phyloP scores from a whole-genome alignment of 2,797 vertebrate genomes.

The Cephalopachus bancanus region DNA sequence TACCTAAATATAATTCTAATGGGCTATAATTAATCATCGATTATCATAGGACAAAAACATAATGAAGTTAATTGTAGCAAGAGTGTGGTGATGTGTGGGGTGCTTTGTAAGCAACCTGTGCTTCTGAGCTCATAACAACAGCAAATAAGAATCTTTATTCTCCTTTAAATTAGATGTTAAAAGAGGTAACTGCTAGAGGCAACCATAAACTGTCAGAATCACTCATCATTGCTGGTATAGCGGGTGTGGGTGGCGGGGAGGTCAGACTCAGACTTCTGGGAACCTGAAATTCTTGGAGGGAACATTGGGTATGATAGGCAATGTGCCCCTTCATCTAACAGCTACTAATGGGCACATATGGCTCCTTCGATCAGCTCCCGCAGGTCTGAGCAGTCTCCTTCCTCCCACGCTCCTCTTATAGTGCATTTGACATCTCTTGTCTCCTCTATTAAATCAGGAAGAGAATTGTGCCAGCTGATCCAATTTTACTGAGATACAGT shows the following conservation, averaged over 20 bases:
- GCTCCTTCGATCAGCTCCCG: neutral
- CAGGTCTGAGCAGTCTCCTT: neutral
- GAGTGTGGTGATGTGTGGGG: neutral
- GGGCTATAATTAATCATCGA: conserved; percentile 44
- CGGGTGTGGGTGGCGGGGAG: neutral
- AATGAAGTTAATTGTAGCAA: conserved; percentile 63
- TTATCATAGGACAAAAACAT: conserved; percentile 36
- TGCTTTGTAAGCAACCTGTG: neutral
- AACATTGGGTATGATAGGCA: neutral
- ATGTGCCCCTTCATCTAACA: neutral
- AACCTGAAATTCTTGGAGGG: neutral
- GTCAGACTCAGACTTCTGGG: conserved; percentile 15
- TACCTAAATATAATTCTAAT: conserved; percentile 17
- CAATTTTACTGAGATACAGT: conserved; percentile 53
- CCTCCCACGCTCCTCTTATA: neutral
- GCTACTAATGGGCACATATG: conserved; percentile 16
- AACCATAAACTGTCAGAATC: neutral
- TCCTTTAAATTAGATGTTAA: conserved; percentile 17
- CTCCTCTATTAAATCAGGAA: conserved; percentile 40
- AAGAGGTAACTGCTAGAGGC: conserved; percentile 10
- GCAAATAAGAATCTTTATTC: conserved; percentile 31
- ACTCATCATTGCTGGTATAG: neutral
- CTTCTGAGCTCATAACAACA: conserved; percentile 51
- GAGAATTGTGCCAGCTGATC: neutral
- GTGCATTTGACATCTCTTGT: neutral